These are phyloP conservation scores for Gymnoscopelus microlampas DNA, from an alignment of 2,797 vertebrate genomes.

Conservation along the genomic window DNA sequence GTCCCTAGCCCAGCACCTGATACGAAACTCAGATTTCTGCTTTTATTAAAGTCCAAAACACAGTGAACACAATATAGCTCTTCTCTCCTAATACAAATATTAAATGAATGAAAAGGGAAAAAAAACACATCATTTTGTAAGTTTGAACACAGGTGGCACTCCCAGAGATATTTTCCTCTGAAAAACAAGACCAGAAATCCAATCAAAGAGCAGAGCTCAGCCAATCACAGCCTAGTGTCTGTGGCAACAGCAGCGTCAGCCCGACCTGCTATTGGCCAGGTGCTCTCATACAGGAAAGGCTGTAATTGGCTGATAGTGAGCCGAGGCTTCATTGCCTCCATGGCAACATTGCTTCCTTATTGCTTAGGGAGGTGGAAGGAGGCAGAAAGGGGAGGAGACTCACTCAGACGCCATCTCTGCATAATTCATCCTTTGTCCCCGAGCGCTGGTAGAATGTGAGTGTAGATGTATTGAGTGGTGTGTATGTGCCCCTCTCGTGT, in stretches of 20 bases:
- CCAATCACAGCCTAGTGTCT: slow-evolving; percentile 73
- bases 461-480: slow-evolving; percentile 59
- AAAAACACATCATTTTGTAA: slow-evolving; percentile 34
- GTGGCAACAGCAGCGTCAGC: slow-evolving; percentile 71
- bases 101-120: slow-evolving; percentile 13
- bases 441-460: slow-evolving; percentile 55
- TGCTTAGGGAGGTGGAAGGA: slow-evolving; percentile 77
- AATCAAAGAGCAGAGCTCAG: slow-evolving; percentile 74
- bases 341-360: slow-evolving; percentile 81
- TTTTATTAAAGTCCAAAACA: not conserved
- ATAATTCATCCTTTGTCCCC: slow-evolving; percentile 83
- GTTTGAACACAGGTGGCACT: slow-evolving; percentile 75
- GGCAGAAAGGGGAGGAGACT: slow-evolving; percentile 74
- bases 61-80: slow-evolving; percentile 26
- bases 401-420: slow-evolving; percentile 76
- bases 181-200: slow-evolving; percentile 78
- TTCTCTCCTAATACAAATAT: slow-evolving; percentile 22
- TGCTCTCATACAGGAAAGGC: slow-evolving; percentile 55
- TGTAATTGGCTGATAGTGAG: slow-evolving; percentile 66
- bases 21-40: slow-evolving; percentile 3
- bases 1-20: not conserved
- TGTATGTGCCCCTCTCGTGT: slow-evolving; percentile 34
- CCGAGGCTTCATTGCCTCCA: slow-evolving; percentile 78
- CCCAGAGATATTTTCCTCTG: slow-evolving; percentile 65
- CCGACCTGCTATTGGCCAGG: slow-evolving; percentile 65